Evolutionary conservation across 2,888 invertebrate genomes (phyloP), one percentile per base, ranked within the genome.

Genomic region (Agrilus cyanescens): DNA sequence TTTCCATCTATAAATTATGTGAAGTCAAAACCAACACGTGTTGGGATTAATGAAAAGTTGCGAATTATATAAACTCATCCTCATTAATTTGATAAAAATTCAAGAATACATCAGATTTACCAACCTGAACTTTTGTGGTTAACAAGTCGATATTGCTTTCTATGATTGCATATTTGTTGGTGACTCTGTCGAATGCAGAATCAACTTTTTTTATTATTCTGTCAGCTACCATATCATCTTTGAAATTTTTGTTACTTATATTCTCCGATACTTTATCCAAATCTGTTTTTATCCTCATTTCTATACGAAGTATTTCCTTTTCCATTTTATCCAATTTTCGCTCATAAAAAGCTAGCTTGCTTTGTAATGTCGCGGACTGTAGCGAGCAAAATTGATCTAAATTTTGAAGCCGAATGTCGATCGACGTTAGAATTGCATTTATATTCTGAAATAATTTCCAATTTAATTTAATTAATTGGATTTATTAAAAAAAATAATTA

Each of bases 311-410:
- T 25, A 58, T 42, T 32, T 50, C 47, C 16, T 49, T 49, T 42
- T 61, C 65, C 16, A 72, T 57, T 14, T 60, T 59, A 38, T 70
- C 71, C 45, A 71, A 54, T 50, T 67, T 61, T 46, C 67, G 55
- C 30, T 61, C 59, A 45, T 69, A 62, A 45, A 62, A 64, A 43
- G 70, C 70, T 30, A 71, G 53, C 50, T 69, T 61, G 14, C 63
- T 55, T 46, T 66, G 64, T 32, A 67, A 47, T 20, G 65, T 58
- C 12, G 64, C 57, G 6, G 62, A 56, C 42, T 65, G 60, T 49
- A 61, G 56, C 14, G 61, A 57, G 46, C 65, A 62, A 14, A 65
- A 47, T 40, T 53, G 58, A 49, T 67, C 67, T 20, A 69, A 51
- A 39, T 59, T 62, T 29, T 60, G 52, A 13, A 68, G 54, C 12